Conservation (phyloP, 2,113 vertebrate species). For the Rhagologus leucostigma region DNA sequence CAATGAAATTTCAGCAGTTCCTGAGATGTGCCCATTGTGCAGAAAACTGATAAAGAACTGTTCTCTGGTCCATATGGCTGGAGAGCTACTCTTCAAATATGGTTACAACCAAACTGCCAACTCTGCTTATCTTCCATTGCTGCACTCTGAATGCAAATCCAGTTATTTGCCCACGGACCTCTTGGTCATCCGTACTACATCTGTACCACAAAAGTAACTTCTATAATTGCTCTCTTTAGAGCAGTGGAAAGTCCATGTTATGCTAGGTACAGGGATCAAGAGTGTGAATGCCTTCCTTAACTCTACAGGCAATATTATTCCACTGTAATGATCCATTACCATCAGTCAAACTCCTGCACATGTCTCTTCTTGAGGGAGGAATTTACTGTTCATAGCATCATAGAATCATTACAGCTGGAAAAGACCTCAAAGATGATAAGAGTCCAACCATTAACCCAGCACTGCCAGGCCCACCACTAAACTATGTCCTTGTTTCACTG, state of each 20-base stretch:
- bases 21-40: background rate
- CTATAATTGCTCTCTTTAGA: background rate
- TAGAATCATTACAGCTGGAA: background rate
- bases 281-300: background rate
- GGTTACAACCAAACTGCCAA: background rate
- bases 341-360: background rate
- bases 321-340: background rate
- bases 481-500: background rate
- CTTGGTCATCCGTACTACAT: background rate
- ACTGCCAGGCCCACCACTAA: background rate
- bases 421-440: background rate
- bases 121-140: background rate
- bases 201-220: background rate
- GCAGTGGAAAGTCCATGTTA: background rate
- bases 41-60: background rate
- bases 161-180: background rate
- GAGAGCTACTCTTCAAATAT: background rate
- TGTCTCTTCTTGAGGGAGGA: background rate
- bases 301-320: background rate
- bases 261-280: background rate
- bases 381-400: background rate
- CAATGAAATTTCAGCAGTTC: background rate
- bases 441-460: background rate
- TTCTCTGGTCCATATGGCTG: background rate
- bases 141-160: background rate